These are phyloP conservation scores for Drosophila multiciliata DNA, from an alignment of 2,888 invertebrate species.

Conservation along the genomic window DNA sequence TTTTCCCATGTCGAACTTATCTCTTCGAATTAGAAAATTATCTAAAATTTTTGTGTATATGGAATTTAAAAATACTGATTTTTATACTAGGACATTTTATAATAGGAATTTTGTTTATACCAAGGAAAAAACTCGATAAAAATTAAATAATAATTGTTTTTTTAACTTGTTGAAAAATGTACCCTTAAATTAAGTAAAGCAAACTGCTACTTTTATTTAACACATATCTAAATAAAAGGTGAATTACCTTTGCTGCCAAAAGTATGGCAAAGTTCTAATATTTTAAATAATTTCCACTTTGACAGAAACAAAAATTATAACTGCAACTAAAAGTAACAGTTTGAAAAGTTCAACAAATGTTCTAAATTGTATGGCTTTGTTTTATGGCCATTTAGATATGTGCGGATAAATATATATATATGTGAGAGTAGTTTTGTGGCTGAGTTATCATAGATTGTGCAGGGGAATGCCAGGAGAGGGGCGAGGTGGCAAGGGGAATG, in stretches of 20 bases:
- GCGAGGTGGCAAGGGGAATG: not conserved
- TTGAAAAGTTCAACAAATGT: constrained; percentile 47
- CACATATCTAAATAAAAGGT: too few relatives aligned
- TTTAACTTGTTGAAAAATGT: too few relatives aligned
- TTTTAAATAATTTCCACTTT: not conserved
- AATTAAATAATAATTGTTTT: too few relatives aligned
- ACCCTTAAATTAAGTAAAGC: too few relatives aligned
- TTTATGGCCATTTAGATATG: constrained; percentile 49
- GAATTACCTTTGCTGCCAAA: not conserved
- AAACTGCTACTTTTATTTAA: too few relatives aligned
- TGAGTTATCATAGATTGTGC: constrained; percentile 56
- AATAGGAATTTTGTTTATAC: too few relatives aligned
- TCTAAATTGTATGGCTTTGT: constrained; percentile 29
- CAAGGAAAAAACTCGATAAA: too few relatives aligned
- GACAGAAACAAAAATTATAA: constrained; percentile 18
- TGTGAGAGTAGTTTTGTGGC: constrained; percentile 30
- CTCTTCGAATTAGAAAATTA: too few relatives aligned
- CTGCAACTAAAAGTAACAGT: constrained; percentile 56
- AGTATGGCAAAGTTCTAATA: not conserved
- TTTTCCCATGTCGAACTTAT: too few relatives aligned
- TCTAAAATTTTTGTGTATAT: too few relatives aligned
- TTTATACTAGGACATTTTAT: too few relatives aligned
- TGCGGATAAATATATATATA: not conserved
- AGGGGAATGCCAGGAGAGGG: not conserved
- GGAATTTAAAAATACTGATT: too few relatives aligned